Conservation (phyloP, 1,140 invertebrate species). For the Mamestra configurata region DNA sequence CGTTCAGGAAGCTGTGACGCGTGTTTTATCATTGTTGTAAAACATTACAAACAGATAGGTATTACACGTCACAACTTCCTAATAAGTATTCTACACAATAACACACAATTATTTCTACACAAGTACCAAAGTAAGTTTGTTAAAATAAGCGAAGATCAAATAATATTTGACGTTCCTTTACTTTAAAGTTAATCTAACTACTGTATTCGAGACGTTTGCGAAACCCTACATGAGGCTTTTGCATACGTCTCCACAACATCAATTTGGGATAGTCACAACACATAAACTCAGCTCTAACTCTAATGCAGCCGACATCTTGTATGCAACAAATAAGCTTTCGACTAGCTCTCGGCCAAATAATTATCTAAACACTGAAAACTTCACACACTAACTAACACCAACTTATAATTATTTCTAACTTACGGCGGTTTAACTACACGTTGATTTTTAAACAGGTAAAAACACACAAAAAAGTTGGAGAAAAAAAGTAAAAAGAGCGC, state of each 20-base stretch:
- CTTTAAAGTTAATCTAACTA: neutral
- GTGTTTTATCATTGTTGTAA: neutral
- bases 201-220: neutral
- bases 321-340: neutral
- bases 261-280: slow-evolving; percentile 6
- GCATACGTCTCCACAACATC: neutral
- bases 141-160: slow-evolving; percentile 9
- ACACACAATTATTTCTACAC: too few species aligned
- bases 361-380: neutral
- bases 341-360: neutral
- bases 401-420: neutral
- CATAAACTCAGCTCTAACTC: neutral
- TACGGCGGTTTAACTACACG: neutral
- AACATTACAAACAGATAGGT: neutral
- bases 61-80: neutral
- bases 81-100: neutral
- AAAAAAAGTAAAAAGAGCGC: neutral
- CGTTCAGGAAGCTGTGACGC: neutral
- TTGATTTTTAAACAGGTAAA: slow-evolving; percentile 1
- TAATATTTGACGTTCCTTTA: slow-evolving; percentile 1
- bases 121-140: neutral
- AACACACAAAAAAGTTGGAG: neutral
- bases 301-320: neutral
- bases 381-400: neutral
- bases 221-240: neutral